phyloP scores from a whole-genome alignment of 92 coral and sea anemone genomes.

The Epizoanthus fatuus region DNA sequence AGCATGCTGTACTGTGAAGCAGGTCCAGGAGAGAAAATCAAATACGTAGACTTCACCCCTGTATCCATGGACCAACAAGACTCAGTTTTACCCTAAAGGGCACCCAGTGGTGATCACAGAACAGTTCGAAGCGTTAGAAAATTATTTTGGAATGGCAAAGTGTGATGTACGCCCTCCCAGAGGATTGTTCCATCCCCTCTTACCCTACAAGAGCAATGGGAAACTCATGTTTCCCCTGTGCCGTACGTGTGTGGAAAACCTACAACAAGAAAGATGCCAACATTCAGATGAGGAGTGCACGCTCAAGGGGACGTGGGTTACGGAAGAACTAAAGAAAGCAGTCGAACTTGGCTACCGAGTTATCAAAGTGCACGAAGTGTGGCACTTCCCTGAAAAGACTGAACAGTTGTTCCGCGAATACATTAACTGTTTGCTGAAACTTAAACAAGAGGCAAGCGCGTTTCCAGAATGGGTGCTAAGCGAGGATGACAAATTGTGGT shows the following conservation, averaged over 20 bases:
- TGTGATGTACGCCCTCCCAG: constrained; percentile 38
- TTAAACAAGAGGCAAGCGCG: constrained; percentile 55
- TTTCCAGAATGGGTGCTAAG: no score
- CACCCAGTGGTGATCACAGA: constrained; percentile 48
- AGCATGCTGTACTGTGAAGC: no score
- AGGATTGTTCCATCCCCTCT: constrained; percentile 54
- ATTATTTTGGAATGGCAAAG: constrained; percentile 33
- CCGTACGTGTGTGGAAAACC: constrained; percentile 41
- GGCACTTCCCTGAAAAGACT: no score
- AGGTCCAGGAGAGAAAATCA: constrained; percentile 35
- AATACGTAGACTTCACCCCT: constrained; percentile 52
- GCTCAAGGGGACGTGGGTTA: constrained; percentile 59
- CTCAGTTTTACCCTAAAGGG: constrained; percentile 21
- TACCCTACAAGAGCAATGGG: constrained; percentile 40
- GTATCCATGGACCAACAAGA: constrained; percentile 51
- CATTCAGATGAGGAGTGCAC: constrained; percentile 55
- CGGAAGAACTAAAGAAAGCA: constrained; percentile 33
- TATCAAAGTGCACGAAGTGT: constrained; percentile 42
- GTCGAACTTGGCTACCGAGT: constrained; percentile 33
- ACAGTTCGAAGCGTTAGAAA: constrained; percentile 16
- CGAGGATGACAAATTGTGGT: no score
- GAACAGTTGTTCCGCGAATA: constrained; percentile 41
- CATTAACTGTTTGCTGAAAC: constrained; percentile 51
- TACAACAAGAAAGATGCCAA: constrained; percentile 45
- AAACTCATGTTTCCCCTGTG: constrained; percentile 61